Percentiles rank a stretch among this genome's conserved stretches.
These are phyloP conservation scores for Gopherus evgoodei DNA, from an alignment of 2,113 vertebrate genomes.

Conservation along the genomic window DNA sequence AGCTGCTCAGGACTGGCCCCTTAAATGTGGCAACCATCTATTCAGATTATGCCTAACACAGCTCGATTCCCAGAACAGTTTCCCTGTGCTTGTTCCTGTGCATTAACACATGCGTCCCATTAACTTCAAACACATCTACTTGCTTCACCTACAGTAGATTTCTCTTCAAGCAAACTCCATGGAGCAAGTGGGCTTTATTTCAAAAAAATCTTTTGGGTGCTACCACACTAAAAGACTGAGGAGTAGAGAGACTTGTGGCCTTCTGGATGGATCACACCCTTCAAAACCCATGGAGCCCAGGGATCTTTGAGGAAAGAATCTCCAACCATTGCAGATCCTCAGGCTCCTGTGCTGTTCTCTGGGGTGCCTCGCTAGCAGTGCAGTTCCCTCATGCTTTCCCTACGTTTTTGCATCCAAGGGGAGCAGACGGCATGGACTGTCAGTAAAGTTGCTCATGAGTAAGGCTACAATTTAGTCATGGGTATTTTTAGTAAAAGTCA, in stretches of 20 bases:
- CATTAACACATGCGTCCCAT: not conserved
- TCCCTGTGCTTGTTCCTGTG: not conserved
- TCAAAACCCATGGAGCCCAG: not conserved
- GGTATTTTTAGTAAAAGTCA: too few relatives aligned
- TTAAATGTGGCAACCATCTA: constrained; percentile 25
- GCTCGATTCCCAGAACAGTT: not conserved
- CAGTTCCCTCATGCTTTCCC: not conserved
- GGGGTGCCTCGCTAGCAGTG: not conserved
- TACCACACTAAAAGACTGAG: not conserved
- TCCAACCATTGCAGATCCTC: not conserved
- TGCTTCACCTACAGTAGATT: not conserved
- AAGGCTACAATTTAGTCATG: too few relatives aligned
- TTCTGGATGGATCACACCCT: not conserved
- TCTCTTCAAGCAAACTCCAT: not conserved
- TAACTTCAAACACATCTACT: not conserved
- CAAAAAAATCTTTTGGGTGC: not conserved
- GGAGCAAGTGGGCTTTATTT: not conserved
- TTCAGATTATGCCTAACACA: constrained; percentile 15
- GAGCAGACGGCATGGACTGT: not conserved
- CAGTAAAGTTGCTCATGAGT: not conserved
- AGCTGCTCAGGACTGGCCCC: not conserved
- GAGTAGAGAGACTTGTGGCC: not conserved
- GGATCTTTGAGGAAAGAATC: not conserved
- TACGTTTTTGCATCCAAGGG: not conserved
- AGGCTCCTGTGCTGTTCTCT: not conserved